Conservation (phyloP, 2,888 invertebrate species). For the Pristionchus japonicus region DNA sequence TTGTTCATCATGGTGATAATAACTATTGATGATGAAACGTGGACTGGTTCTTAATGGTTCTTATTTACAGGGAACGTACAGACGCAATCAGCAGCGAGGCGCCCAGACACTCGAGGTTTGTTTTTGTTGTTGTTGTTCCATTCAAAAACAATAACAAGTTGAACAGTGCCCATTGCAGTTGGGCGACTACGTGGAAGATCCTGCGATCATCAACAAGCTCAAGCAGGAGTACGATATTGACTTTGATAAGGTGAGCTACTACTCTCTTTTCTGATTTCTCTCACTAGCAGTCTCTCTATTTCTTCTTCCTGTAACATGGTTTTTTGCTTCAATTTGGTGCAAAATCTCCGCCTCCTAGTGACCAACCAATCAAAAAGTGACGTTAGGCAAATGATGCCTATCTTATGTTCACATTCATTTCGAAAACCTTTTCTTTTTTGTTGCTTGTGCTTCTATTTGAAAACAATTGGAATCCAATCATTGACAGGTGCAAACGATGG, state of each 20-base stretch:
- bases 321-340: neutral
- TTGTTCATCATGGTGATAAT: too few relatives aligned
- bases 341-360: too few relatives aligned
- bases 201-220: constrained; percentile 56
- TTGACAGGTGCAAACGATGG: constrained; percentile 55
- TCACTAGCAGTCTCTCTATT: too few relatives aligned
- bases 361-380: too few relatives aligned
- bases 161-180: constrained; percentile 30
- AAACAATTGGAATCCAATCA: neutral
- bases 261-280: too few relatives aligned
- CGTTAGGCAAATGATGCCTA: neutral
- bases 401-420: neutral
- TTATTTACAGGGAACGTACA: too few relatives aligned
- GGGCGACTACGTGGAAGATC: constrained; percentile 57
- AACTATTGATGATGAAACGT: too few relatives aligned
- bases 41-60: too few relatives aligned
- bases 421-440: neutral
- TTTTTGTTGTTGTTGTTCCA: neutral
- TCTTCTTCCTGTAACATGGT: too few relatives aligned
- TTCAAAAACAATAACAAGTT: too few relatives aligned
- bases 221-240: constrained; percentile 50
- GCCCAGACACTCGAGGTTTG: neutral
- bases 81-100: neutral
- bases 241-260: constrained; percentile 60
- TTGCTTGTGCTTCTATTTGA: neutral